Base-by-base conservation (phyloP, 1,140 invertebrate species). In the Andricus grossulariae region DNA sequence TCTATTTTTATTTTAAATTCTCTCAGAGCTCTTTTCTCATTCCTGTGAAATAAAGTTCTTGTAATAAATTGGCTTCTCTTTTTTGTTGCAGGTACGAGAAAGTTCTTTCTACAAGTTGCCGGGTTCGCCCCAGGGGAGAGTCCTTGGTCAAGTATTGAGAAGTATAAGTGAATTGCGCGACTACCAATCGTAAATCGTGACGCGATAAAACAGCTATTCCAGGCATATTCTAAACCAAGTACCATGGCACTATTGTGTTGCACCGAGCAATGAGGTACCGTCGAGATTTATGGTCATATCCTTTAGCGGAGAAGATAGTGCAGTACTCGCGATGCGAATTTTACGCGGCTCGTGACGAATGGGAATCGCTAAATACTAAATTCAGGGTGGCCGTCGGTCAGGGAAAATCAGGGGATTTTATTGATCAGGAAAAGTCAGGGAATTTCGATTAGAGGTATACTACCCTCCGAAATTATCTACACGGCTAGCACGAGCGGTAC, bases 151-250 rank as follows among this genome's bases (percentile, higher is more conserved):
- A 75, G 50, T 66, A 66, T 66, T 45, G 51, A 57, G 57, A 75
- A n/a, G 72, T 66, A 66, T 57, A 74, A 77, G 18, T 51, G 71
- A 19, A 60, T 71, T 80, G 75, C 54, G 73, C 70, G 73, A 74
- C 50, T 77, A 79, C 75, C 71, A 83, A 88, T 81, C 86, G 83
- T 88, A 87, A 86, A 88, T 88, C 83, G 81, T 80, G 79, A 76
- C 78, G 82, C 82, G 79, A 84, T 86, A 84, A 88, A 87, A 88
- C 79, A 51, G 60, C 60, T 66, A 66, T 66, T 66, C 21, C 60
- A 39, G 60, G 32, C 73, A 79, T 80, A 74, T 74, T 52, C 50
- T 74, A 54, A 74, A 25, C 50, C 13, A 57, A 52, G 18, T 80
- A 74, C 75, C 78, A 71, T 10, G 50, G 76, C 77, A 86, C 84